Evolutionary conservation across 2,888 invertebrate species (phyloP).

Genomic region (Xestia sexstrigata): DNA sequence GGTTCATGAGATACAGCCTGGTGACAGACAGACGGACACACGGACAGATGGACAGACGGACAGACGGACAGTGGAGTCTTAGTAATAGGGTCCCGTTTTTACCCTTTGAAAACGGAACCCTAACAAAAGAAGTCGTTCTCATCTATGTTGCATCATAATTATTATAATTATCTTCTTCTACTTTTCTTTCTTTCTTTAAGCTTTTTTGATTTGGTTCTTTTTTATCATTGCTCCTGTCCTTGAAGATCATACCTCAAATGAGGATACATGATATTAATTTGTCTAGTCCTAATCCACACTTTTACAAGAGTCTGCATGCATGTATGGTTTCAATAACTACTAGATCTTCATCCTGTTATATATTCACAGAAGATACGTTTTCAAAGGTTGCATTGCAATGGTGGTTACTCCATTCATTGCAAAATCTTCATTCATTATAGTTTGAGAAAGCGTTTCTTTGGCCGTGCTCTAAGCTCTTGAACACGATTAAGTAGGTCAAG

Average conservation of each 20-base stretch:
- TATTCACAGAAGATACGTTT: background rate
- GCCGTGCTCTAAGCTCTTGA: background rate
- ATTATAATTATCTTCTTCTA: background rate
- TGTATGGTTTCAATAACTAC: background rate
- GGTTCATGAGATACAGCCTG: too few species aligned
- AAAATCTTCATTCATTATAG: constrained; percentile 20
- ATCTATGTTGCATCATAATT: background rate
- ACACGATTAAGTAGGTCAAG: constrained; percentile 32
- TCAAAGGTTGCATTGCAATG: background rate
- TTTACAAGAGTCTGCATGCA: background rate
- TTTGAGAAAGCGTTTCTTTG: constrained; percentile 6
- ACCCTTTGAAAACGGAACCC: too few species aligned
- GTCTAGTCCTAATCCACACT: background rate
- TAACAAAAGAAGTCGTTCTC: background rate
- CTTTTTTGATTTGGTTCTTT: background rate
- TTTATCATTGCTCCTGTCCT: background rate
- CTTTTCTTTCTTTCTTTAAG: background rate
- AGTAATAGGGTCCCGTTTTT: too few species aligned
- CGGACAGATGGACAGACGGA: too few species aligned
- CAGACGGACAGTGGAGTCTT: too few species aligned
- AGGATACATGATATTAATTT: background rate
- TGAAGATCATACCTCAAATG: background rate
- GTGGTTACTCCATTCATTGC: background rate
- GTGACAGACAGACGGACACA: too few species aligned
- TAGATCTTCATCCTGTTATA: background rate